These are phyloP conservation scores for Climacteris rufus DNA, from an alignment of 2,113 vertebrate genomes.

Conservation along the genomic window DNA sequence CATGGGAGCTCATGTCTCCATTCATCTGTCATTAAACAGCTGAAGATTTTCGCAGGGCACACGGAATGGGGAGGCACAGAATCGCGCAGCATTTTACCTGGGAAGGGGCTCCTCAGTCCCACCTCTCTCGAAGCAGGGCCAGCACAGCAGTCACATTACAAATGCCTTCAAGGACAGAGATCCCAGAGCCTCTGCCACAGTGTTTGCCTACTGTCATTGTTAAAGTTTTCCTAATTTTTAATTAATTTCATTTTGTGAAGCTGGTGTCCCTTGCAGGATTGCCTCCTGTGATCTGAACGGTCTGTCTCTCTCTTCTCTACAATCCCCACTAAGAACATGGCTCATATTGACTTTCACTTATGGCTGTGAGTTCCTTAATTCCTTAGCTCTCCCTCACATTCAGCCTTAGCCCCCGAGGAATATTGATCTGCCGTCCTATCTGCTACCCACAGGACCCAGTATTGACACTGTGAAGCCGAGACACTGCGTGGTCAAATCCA, in stretches of 20 bases:
- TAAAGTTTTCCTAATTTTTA: not conserved
- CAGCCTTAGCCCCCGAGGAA: not conserved
- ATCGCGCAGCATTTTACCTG: not conserved
- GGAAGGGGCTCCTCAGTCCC: not conserved
- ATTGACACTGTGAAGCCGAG: not conserved
- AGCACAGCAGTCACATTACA: rapidly evolving
- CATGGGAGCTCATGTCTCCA: not conserved
- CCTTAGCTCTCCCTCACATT: not conserved
- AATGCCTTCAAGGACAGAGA: not conserved
- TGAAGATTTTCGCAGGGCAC: not conserved
- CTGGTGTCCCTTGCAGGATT: not conserved
- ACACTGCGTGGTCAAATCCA: not conserved
- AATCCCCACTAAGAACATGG: not conserved
- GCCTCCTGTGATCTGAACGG: not conserved
- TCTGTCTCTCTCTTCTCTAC: not conserved
- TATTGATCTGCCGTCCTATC: not conserved
- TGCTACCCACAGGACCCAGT: not conserved
- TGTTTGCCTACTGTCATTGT: not conserved
- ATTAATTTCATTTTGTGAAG: not conserved
- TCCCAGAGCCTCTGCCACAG: not conserved
- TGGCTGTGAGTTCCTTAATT: not conserved
- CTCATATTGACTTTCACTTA: not conserved
- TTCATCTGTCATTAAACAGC: not conserved
- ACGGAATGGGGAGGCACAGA: not conserved
- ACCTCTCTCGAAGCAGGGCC: not conserved